Conservation (phyloP, 2,888 invertebrate genomes). For the Erebia epiphron region DNA sequence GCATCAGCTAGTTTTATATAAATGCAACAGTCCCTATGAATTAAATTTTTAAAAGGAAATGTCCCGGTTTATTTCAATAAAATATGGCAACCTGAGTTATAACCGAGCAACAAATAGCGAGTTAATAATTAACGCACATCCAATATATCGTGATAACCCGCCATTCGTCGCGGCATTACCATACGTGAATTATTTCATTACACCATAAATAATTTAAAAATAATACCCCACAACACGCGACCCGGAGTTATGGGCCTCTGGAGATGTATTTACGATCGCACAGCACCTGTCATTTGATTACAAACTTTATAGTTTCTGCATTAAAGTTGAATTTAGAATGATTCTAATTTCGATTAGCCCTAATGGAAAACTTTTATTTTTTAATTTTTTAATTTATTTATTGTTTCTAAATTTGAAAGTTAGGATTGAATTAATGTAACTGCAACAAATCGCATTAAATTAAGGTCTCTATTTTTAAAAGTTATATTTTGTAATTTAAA, state of each 20-base stretch:
- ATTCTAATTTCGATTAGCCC: background rate
- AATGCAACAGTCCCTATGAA: background rate
- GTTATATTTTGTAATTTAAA: background rate
- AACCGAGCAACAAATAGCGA: conserved; percentile 34
- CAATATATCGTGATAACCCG: conserved; percentile 62
- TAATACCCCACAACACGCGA: conserved; percentile 75
- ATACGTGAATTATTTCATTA: conserved; percentile 79
- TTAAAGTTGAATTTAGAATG: conserved; percentile 18
- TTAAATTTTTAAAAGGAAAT: background rate
- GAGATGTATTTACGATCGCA: conserved; percentile 58
- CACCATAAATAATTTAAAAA: conserved; percentile 79
- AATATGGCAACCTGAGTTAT: conserved; percentile 9
- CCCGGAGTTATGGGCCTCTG: conserved; percentile 68
- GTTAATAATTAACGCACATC: conserved; percentile 44
- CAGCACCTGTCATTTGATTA: background rate
- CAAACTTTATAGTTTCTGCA: background rate
- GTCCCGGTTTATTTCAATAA: background rate
- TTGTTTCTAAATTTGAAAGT: conserved; percentile 18
- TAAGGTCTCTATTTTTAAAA: background rate
- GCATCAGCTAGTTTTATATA: too few species aligned
- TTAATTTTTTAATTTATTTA: conserved; percentile 12
- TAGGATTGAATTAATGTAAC: background rate
- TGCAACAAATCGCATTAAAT: background rate
- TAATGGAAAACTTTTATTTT: conserved; percentile 3
- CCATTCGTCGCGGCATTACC: conserved; percentile 72